Conservation (phyloP, 2,888 invertebrate genomes). For the Ormia ochracea region DNA sequence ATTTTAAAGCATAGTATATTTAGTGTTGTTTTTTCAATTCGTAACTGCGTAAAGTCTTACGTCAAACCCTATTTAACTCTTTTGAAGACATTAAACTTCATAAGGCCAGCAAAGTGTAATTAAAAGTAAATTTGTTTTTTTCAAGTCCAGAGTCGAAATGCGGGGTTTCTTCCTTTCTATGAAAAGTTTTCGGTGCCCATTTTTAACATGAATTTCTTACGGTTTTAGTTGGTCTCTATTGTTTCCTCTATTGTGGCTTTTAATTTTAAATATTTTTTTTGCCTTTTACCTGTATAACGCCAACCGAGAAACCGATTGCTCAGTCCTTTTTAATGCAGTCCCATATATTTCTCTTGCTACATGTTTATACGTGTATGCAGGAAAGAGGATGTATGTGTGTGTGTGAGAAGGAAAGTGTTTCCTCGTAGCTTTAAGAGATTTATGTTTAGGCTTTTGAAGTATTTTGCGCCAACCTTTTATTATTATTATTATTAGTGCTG, state of each 20-base stretch:
- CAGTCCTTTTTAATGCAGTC: slow-evolving; percentile 55
- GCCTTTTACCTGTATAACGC: neutral
- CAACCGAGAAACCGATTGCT: slow-evolving; percentile 12
- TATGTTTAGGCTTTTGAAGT: neutral
- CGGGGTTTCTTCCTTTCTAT: neutral
- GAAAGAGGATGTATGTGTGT: neutral
- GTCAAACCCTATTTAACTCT: too few species aligned
- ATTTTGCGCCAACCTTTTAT: neutral
- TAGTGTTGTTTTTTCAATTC: too few species aligned
- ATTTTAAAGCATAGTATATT: too few species aligned
- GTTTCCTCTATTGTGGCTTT: slow-evolving; percentile 1
- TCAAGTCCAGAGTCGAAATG: neutral
- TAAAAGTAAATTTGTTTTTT: neutral
- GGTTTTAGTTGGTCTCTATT: neutral
- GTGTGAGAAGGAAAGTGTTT: neutral
- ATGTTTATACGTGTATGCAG: neutral
- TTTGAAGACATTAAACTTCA: too few species aligned
- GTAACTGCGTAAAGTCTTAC: too few species aligned
- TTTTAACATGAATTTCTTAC: neutral
- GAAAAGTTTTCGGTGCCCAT: neutral
- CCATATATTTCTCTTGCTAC: slow-evolving; percentile 34
- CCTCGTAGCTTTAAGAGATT: slow-evolving; percentile 4
- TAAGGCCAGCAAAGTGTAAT: too few species aligned
- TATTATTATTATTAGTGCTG: too few species aligned
- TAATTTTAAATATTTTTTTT: slow-evolving; percentile 17